Base-by-base conservation (phyloP, 2,113 vertebrate genomes). In the Ailuropoda melanoleuca region DNA sequence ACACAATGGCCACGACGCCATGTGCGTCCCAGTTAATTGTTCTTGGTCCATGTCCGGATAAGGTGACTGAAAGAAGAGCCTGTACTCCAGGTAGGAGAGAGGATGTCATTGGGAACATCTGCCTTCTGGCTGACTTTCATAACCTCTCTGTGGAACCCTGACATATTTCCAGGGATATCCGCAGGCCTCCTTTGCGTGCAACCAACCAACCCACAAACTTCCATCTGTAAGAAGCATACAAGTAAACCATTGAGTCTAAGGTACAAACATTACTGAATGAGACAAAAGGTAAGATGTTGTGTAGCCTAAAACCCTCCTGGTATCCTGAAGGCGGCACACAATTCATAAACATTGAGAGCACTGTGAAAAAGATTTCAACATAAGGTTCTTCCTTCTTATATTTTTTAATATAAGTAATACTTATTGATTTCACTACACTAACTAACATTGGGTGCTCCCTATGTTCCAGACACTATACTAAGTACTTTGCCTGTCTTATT, bases 41-140 rank as follows among this genome's bases (percentile, higher is more conserved):
- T 72, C 84, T 95, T 95, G 88, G 24, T 83, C 58, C 18, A 31
- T 75, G 9, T 84, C 34, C 90, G 78, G 29, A 43, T 97, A 96
- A 72, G 29, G 75, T 93, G 95, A 97, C 91, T 95, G 64, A 90
- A 87, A 95, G 83, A 91, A 97, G n/a, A 94, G 6, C 56, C 46
- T 93, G 14, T 56, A 39, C 90, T 3, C 0, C 83, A 81, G 64
- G 83, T n/a, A 85, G 53, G 46, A 85, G 91, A 78, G 18, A 68
- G 53, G 72, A 0, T 60, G 31, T 85, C n/a, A 39, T 31, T 77
- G n/a, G 39, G 56, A 95, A 55, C 0, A 48, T 46, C 7, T 34
- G 89, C 55, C 95, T 96, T 88, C 66, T 87, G 82, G 70, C 1
- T 94, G 84, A 97, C 80, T 97, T 93, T 91, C 81, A 15, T 4